These are phyloP conservation scores for Pimephales promelas DNA, from an alignment of 2,113 vertebrate species.

Conservation along the genomic window DNA sequence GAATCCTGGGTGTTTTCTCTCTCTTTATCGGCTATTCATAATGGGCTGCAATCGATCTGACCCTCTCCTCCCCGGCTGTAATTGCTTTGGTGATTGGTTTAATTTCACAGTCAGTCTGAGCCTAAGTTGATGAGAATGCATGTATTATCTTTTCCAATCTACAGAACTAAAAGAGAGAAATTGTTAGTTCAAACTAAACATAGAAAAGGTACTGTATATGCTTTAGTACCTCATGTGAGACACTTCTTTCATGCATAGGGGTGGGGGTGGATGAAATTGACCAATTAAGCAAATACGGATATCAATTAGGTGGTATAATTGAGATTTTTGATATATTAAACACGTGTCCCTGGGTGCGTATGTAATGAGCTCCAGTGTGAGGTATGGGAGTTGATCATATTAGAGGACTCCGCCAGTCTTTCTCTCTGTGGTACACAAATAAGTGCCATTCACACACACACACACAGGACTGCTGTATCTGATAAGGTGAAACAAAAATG, in stretches of 20 bases:
- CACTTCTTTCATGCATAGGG: conserved; percentile 61
- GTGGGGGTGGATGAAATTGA: conserved; percentile 55
- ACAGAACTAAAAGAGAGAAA: conserved; percentile 46
- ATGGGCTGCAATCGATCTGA: conserved; percentile 52
- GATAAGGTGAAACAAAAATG: conserved; percentile 31
- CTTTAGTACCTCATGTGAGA: conserved; percentile 43
- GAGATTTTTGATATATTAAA: conserved; percentile 75
- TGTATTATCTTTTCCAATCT: conserved; percentile 50
- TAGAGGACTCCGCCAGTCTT: not conserved
- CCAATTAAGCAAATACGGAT: conserved; percentile 79
- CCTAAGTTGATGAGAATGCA: conserved; percentile 45
- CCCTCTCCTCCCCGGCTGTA: conserved; percentile 38
- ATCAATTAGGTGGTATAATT: conserved; percentile 79
- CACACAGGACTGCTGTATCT: conserved; percentile 28
- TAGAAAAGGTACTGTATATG: not conserved
- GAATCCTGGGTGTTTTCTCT: conserved; percentile 47
- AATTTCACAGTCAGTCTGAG: conserved; percentile 57
- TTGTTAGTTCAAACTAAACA: not conserved
- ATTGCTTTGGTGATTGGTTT: conserved; percentile 57
- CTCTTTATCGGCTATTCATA: conserved; percentile 55
- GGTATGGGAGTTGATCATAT: conserved; percentile 57
- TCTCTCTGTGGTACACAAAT: conserved; percentile 3
- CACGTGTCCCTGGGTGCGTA: conserved; percentile 72
- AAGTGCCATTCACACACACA: conserved; percentile 20
- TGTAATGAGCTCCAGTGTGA: conserved; percentile 69